These are phyloP conservation scores for Tuberolachnus salignus DNA, from an alignment of 2,888 invertebrate genomes.

Conservation along the genomic window DNA sequence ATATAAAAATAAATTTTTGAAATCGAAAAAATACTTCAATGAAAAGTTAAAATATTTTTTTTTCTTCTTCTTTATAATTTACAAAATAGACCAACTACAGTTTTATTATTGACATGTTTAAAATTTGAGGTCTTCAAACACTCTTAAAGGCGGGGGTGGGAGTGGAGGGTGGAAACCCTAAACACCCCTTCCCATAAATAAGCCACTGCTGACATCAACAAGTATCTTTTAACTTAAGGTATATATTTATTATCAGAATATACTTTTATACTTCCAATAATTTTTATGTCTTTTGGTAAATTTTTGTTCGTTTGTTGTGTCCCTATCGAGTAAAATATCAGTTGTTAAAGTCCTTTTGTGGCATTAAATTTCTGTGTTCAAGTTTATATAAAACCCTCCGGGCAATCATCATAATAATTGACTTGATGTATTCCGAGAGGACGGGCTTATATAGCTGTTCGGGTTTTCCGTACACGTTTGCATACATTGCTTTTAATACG, in stretches of 20 bases:
- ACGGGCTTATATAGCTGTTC: neutral
- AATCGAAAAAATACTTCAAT: no score
- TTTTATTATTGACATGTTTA: no score
- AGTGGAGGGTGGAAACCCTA: no score
- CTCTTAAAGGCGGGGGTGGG: no score
- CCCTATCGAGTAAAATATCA: neutral
- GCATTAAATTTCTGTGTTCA: neutral
- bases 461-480: slow-evolving; percentile 19
- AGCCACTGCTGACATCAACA: no score
- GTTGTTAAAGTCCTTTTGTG: neutral
- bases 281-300: neutral
- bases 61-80: no score
- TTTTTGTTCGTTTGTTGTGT: neutral
- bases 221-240: neutral
- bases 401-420: neutral
- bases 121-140: no score
- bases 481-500: neutral
- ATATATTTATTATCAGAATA: neutral
- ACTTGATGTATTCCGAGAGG: neutral
- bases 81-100: no score
- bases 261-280: slow-evolving; percentile 15
- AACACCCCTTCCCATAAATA: no score
- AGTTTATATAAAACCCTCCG: neutral
- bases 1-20: no score
- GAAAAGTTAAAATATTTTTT: no score